A percentile compares a stretch with the other conserved stretches of the same genome.
Conservation (phyloP, 2,888 invertebrate genomes). For the Orthonevra nobilis region DNA sequence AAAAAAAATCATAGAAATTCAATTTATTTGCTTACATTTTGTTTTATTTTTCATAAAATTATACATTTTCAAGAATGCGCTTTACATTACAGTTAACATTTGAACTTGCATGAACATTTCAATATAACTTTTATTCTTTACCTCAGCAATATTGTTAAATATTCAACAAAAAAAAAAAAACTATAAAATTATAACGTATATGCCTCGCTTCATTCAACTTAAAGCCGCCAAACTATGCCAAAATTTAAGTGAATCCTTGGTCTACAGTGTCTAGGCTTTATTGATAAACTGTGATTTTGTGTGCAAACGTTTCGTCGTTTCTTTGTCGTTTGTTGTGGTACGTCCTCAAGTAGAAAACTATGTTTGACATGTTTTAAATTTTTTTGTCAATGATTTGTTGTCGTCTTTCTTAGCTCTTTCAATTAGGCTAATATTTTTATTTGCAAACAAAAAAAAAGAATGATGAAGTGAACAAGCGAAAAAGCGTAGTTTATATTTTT, state of each 20-base stretch:
- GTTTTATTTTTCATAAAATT: background rate
- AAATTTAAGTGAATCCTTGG: conserved; percentile 54
- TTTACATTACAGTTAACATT: conserved; percentile 4
- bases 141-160: background rate
- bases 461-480: too few species aligned
- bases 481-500: too few species aligned
- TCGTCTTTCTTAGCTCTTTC: too few species aligned
- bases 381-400: too few species aligned
- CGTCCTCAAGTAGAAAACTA: background rate
- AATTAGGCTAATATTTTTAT: too few species aligned
- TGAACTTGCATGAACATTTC: conserved; percentile 10
- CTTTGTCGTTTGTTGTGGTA: background rate
- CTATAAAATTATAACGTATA: background rate
- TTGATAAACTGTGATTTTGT: conserved; percentile 12
- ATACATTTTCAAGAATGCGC: conserved; percentile 14
- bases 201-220: too few species aligned
- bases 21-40: conserved; percentile 13
- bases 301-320: background rate
- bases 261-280: conserved; percentile 60
- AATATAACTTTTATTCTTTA: background rate
- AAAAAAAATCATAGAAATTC: conserved; percentile 46
- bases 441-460: too few species aligned
- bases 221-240: conserved; percentile 52
- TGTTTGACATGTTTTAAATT: too few species aligned
- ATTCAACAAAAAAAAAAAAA: background rate